Evolutionary conservation across 2,888 invertebrate species (phyloP), one percentile per base, ranked within the genome.

Genomic region (Belgica antarctica): DNA sequence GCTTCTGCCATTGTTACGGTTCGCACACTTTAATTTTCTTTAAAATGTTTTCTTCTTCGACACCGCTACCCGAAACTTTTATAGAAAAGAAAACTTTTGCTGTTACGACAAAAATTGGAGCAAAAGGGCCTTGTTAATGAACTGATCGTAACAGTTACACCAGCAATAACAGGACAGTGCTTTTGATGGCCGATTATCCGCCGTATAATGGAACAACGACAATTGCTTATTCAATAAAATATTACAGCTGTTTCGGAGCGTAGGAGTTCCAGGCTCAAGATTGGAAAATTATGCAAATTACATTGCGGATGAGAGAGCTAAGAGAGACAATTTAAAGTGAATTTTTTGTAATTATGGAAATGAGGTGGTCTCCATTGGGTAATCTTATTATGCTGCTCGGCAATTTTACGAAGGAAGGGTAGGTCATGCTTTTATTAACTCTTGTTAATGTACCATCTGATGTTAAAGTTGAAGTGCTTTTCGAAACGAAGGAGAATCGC

Each of bases 311-410:
- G 52, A 7, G 52, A 52, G 22, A 7, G 41, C 41, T 12, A 17
- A 31, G 34, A 5, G 52, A 52, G 19, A 52, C 52, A 52, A 52
- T 22, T n/a, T 22, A 19, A 52, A 52, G 52, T 22, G 52, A 41
- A 31, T n/a, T 41, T 12, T 41, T 52, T 52, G 52, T 52, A 52
- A 52, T 52, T 52, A 52, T 52, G 22, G 17, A 52, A n/a, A 52
- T 52, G 17, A 8, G 22, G 52, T 22, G 52, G 52, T 52, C 52
- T 52, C 52, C 2, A 52, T 2, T 17, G 52, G 17, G 22, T 52
- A 52, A 52, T 52, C 22, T 52, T 52, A 15, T 41, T 41, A 41
- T 15, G n/a, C n/a, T n/a, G n/a, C n/a, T n/a, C n/a, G n/a, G n/a
- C n/a, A 15, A 41, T 41, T 41, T 41, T 41, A 41, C 41, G n/a